These are phyloP conservation scores for Arrhamphus sclerolepis DNA, from an alignment of 2,797 vertebrate genomes.

Conservation along the genomic window DNA sequence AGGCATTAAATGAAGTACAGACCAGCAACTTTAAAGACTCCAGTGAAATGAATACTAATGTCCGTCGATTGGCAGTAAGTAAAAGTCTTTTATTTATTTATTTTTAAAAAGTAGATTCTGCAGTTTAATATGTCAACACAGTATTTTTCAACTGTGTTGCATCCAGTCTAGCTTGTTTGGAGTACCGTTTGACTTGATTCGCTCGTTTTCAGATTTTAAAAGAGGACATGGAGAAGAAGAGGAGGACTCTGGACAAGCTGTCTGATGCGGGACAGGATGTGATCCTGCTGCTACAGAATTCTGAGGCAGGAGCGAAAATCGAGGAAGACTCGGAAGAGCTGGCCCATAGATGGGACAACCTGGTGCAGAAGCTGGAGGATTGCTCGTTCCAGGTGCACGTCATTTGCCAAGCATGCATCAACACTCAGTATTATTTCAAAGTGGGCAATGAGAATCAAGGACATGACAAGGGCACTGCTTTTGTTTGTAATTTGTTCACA, in stretches of 20 bases:
- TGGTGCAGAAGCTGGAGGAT: conserved; percentile 96
- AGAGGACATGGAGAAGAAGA: conserved; percentile 96
- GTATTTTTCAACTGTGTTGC: neutral
- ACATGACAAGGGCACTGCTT: too few species aligned
- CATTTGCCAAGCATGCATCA: too few species aligned
- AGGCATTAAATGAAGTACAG: conserved; percentile 89
- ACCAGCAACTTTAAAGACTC: conserved; percentile 90
- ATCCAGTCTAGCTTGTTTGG: too few species aligned
- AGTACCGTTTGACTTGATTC: too few species aligned
- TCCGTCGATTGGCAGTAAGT: conserved; percentile 94
- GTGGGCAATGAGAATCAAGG: too few species aligned
- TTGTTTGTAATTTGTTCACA: neutral
- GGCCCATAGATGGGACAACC: conserved; percentile 93
- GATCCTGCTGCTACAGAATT: conserved; percentile 82
- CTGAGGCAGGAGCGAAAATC: conserved; percentile 81
- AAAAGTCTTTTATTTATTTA: neutral
- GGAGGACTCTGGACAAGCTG: conserved; percentile 87
- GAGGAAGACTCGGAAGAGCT: conserved; percentile 88
- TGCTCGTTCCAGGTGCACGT: conserved; percentile 90
- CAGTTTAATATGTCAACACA: too few species aligned
- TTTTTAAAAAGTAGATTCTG: too few species aligned
- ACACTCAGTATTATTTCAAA: too few species aligned
- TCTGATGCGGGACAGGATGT: conserved; percentile 92
- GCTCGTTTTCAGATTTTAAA: conserved; percentile 67
- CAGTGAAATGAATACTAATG: conserved; percentile 88